Evolutionary conservation across 1,140 invertebrate species (phyloP).

Genomic region (Oryzaephilus surinamensis): DNA sequence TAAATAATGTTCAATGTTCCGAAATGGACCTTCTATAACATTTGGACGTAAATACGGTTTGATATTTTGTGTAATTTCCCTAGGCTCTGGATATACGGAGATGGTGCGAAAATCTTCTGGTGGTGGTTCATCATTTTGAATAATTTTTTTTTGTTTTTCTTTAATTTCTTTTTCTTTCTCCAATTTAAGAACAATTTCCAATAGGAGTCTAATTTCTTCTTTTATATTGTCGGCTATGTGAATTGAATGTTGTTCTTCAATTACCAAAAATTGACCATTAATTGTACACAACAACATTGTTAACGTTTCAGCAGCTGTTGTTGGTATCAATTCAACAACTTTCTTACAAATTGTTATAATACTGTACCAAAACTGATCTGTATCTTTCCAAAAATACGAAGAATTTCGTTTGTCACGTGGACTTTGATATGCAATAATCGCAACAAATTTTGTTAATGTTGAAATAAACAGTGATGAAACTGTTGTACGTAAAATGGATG

Average conservation of each 20-base stretch:
- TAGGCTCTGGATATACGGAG: conserved; percentile 35
- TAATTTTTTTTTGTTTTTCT: neutral
- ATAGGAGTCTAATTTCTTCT: conserved; percentile 27
- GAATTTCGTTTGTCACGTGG: conserved; percentile 2
- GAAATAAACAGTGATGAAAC: conserved; percentile 12
- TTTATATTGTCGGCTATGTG: conserved; percentile 29
- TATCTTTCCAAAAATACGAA: conserved; percentile 17
- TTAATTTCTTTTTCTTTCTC: conserved; percentile 24
- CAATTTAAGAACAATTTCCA: conserved; percentile 26
- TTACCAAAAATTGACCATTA: conserved; percentile 34
- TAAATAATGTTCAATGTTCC: conserved; percentile 57
- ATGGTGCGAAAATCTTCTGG: conserved; percentile 39
- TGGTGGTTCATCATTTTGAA: conserved; percentile 31
- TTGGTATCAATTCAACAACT: conserved; percentile 5
- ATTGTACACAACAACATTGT: no score
- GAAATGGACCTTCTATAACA: conserved; percentile 49
- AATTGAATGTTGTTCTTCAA: conserved; percentile 32
- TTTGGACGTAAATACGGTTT: conserved; percentile 36
- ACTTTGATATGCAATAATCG: conserved; percentile 6
- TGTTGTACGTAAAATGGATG: conserved; percentile 5
- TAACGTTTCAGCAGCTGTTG: no score
- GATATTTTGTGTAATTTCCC: conserved; percentile 27
- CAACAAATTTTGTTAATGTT: conserved; percentile 12
- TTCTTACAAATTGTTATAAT: conserved; percentile 6
- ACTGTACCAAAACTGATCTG: conserved; percentile 15